Conservation (phyloP, 2,888 invertebrate genomes). For the Hydraecia micacea region DNA sequence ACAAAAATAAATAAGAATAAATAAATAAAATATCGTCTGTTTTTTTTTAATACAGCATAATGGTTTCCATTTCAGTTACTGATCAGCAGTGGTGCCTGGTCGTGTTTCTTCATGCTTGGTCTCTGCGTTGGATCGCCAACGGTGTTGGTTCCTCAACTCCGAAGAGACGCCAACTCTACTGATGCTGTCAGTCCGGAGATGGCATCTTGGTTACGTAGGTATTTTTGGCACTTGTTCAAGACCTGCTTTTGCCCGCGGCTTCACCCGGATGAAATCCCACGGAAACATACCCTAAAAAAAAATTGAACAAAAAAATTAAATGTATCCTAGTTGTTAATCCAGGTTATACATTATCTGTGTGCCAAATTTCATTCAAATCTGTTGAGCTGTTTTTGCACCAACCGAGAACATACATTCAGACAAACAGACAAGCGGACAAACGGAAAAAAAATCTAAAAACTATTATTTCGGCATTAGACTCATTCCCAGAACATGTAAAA, state of each 20-base stretch:
- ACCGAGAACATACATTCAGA: no score
- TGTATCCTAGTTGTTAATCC: no score
- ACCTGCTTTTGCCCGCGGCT: neutral
- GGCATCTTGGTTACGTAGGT: conserved; percentile 73
- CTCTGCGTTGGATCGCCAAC: conserved; percentile 37
- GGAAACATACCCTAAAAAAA: no score
- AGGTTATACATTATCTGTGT: no score
- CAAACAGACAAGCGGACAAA: neutral
- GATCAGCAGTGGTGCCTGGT: conserved; percentile 43
- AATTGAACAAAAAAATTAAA: no score
- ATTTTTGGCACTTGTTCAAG: neutral
- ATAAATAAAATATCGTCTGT: no score
- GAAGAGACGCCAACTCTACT: conserved; percentile 61
- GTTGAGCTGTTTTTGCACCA: neutral
- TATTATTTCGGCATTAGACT: no score
- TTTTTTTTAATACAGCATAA: neutral
- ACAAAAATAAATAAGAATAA: no score
- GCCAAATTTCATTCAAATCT: neutral
- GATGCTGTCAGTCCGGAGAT: conserved; percentile 62
- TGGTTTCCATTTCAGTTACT: conserved; percentile 27
- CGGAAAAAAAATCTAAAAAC: neutral
- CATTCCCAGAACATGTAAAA: no score
- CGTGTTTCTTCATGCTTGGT: conserved; percentile 40
- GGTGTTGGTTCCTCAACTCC: conserved; percentile 44
- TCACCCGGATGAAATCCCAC: neutral